Conservation (phyloP, 2,888 invertebrate species). For the Sphecodes monilicornis region DNA sequence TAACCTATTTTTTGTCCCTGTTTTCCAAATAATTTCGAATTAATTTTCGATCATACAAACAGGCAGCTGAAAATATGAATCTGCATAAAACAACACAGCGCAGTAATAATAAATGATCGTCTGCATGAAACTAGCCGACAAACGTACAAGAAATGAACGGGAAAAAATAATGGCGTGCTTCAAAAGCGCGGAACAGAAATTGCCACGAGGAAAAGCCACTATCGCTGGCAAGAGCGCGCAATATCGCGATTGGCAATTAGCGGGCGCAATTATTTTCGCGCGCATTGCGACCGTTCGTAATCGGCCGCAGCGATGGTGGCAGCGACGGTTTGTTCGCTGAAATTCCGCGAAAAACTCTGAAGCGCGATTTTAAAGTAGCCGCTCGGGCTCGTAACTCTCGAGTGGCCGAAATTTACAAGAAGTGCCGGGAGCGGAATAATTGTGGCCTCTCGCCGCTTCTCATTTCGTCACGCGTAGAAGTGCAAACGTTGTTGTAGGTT, state of each 20-base stretch:
- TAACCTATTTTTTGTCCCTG: too few relatives aligned
- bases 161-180: neutral
- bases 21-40: too few relatives aligned
- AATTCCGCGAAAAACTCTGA: conserved; percentile 31
- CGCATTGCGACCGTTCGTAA: neutral
- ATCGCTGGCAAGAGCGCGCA: neutral
- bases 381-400: conserved; percentile 6
- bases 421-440: conserved; percentile 52
- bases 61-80: neutral
- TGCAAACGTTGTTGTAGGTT: conserved; percentile 44
- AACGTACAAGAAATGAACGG: neutral
- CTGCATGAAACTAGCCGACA: neutral
- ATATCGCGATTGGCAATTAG: conserved; percentile 27
- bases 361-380: conserved; percentile 7
- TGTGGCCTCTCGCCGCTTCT: conserved; percentile 41
- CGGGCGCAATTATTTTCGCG: conserved; percentile 31
- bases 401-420: conserved; percentile 46
- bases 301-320: neutral
- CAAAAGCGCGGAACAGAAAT: neutral
- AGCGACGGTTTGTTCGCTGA: neutral
- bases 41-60: neutral
- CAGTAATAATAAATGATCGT: neutral
- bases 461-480: conserved; percentile 34
- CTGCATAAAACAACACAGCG: neutral
- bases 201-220: neutral